Base-by-base conservation (phyloP, 1,140 invertebrate genomes). In the Drosophila sucinea region DNA sequence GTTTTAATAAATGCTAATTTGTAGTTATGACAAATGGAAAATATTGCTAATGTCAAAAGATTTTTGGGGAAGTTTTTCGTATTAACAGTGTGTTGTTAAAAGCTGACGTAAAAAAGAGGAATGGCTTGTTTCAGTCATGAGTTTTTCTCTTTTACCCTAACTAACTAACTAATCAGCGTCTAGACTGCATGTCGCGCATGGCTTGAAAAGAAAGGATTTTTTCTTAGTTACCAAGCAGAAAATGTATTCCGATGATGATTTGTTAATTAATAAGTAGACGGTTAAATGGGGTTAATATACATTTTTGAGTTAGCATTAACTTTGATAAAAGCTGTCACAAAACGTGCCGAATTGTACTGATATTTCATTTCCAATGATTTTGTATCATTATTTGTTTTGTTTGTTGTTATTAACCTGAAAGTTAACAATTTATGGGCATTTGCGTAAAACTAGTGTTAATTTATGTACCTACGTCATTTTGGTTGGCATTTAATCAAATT, bases 51-150 rank as follows among this genome's bases (percentile, higher is more conserved):
- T 51, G 55, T 78, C 60, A 83, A 75, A 85, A 82, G 68, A 66
- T 85, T 86, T 86, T 78, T 51, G 17, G 23, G 82, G 83, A 87
- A 86, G 69, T 67, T 86, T 89, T 89, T 77, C 65, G 64, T 65
- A 77, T 86, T 86, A 86, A 72, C 84, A 23, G 63, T n/a, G n/a
- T 65, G 40, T 62, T 83, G 83, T 80, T 86, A 86, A 86, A 70
- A 58, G 30, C 54, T 79, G 60, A 75, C 51, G 54, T 54, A 73
- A 71, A 76, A 41, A 64, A 55, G 2, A 38, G 64, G 8, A 8
- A 3, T 6, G 44, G 23, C 44, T 47, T 47, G 44, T 47, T 47
- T 47, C 65, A 61, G 63, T 67, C 63, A 60, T 32, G 38, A 41
- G 51, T 55, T 60, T 51, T 51, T 51, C 44, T 51, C 44, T 51